Conservation (phyloP, 2,113 vertebrate species). For the Tetraodon nigroviridis region DNA sequence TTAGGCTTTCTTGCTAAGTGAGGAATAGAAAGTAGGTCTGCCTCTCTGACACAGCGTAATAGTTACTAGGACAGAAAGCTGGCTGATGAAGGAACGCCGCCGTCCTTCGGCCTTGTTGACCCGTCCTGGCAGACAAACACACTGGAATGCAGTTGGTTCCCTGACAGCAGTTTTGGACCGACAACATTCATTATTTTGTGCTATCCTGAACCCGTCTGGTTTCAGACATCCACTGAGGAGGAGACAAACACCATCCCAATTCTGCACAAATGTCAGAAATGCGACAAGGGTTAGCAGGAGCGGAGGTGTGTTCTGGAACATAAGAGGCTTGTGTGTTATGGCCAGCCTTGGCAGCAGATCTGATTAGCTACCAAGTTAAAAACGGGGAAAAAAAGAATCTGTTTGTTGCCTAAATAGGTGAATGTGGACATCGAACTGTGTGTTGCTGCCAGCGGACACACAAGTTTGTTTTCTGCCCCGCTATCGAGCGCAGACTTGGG, state of each 20-base stretch:
- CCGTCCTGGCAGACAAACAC: background rate
- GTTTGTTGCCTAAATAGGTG: constrained; percentile 48
- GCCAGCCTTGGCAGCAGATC: too few relatives aligned
- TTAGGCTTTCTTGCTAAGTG: too few relatives aligned
- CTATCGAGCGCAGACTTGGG: constrained; percentile 13
- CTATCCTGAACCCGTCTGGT: constrained; percentile 22
- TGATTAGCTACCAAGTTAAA: background rate
- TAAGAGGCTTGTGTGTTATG: too few relatives aligned
- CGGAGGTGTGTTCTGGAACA: too few relatives aligned
- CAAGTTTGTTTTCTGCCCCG: constrained; percentile 34
- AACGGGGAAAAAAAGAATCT: constrained; percentile 1
- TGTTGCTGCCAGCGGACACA: constrained; percentile 20
- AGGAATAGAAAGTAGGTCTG: background rate
- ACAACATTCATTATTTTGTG: constrained; percentile 28
- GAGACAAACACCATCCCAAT: background rate
- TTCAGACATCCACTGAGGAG: background rate
- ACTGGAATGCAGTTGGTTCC: constrained; percentile 7
- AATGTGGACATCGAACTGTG: constrained; percentile 39
- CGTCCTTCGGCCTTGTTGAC: constrained; percentile 5
- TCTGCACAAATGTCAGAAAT: too few relatives aligned
- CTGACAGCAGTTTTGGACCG: constrained; percentile 12
- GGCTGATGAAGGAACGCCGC: background rate
- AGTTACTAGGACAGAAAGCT: background rate
- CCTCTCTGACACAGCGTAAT: background rate
- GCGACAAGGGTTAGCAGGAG: too few relatives aligned